Evolutionary conservation across 2,888 invertebrate genomes (phyloP).

Genomic region (Polydrusus tereticollis): DNA sequence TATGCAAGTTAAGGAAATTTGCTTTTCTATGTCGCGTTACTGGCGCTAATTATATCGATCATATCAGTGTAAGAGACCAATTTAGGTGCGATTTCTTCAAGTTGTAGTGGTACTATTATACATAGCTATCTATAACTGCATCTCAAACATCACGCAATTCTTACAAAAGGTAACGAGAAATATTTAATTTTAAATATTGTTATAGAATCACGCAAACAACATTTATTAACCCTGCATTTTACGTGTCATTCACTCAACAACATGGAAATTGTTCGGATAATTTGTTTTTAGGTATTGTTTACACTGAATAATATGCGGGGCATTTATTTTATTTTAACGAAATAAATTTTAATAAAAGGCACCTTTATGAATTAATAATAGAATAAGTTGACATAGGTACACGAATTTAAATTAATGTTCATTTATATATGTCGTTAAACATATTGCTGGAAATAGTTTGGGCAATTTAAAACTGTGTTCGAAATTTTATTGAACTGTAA

Average conservation of each 20-base stretch:
- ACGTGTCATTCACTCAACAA: slow-evolving; percentile 20
- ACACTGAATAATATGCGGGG: slow-evolving; percentile 20
- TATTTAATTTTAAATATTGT: slow-evolving; percentile 5
- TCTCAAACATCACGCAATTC: neutral
- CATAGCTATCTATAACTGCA: neutral
- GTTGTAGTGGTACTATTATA: too few species aligned
- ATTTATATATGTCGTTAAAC: neutral
- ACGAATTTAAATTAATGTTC: neutral
- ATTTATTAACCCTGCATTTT: slow-evolving; percentile 29
- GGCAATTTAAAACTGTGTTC: neutral
- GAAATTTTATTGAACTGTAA: neutral
- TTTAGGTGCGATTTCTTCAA: too few species aligned
- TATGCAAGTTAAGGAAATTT: too few species aligned
- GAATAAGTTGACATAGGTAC: neutral
- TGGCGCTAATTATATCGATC: too few species aligned
- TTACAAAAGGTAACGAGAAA: neutral
- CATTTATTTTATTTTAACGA: slow-evolving; percentile 13
- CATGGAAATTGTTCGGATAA: slow-evolving; percentile 22
- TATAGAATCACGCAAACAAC: slow-evolving; percentile 22
- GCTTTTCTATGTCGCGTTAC: too few species aligned
- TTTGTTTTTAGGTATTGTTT: slow-evolving; percentile 32
- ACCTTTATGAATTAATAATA: neutral
- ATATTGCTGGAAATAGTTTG: neutral
- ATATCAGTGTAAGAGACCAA: too few species aligned
- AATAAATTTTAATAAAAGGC: slow-evolving; percentile 8